phyloP scores from a whole-genome alignment of 2,797 vertebrate species.

The Threskiornis aethiopicus region DNA sequence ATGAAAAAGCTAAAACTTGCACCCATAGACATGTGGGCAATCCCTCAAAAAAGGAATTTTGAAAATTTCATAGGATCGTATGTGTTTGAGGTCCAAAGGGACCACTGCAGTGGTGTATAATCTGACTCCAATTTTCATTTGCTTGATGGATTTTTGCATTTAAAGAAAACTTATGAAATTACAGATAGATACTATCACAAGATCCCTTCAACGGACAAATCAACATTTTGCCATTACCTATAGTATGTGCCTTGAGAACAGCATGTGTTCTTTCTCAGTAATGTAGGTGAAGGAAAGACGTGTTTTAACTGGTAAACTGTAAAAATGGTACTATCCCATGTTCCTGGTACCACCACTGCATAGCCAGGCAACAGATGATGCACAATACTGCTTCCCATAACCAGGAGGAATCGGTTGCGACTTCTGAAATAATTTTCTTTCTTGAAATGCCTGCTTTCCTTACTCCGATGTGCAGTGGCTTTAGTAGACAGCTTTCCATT shows the following conservation, averaged over 20 bases:
- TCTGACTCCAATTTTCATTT: not conserved
- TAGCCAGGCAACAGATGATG: not conserved
- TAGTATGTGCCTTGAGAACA: accelerated
- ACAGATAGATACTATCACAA: not conserved
- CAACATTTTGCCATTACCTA: accelerated
- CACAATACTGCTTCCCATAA: not conserved
- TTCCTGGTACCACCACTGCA: not conserved
- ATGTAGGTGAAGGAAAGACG: accelerated
- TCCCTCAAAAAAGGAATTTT: not conserved
- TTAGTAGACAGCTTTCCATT: not conserved
- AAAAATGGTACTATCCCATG: too few relatives aligned
- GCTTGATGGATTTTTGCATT: not conserved
- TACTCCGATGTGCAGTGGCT: not conserved
- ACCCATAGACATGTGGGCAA: not conserved
- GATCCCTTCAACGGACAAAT: not conserved
- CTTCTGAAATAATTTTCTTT: not conserved
- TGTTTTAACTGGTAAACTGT: not conserved
- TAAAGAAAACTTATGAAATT: not conserved
- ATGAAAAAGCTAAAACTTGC: not conserved
- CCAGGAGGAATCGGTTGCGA: not conserved
- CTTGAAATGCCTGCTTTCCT: not conserved
- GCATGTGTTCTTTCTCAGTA: accelerated
- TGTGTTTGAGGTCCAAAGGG: not conserved
- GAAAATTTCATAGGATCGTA: accelerated
- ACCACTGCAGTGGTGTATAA: not conserved